Percentiles rank a stretch among this genome's conserved stretches.
phyloP scores from a whole-genome alignment of 1,140 invertebrate species.

The Atta cephalotes region DNA sequence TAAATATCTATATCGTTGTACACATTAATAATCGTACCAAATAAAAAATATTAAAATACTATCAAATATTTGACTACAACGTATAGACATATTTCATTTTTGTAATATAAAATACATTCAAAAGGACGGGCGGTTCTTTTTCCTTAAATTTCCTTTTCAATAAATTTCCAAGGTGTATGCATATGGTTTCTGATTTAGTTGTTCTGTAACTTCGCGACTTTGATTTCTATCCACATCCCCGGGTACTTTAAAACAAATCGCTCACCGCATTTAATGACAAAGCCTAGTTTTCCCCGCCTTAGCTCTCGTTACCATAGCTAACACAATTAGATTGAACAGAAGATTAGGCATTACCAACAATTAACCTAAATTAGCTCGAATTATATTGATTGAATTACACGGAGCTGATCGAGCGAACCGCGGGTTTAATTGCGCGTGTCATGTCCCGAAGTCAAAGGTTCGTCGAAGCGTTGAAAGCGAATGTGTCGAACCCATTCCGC shows the following conservation, averaged over 20 bases:
- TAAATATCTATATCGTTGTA: not conserved
- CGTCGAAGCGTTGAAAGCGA: conserved; percentile 28
- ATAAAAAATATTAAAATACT: not conserved
- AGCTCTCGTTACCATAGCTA: conserved; percentile 19
- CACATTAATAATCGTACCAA: not conserved
- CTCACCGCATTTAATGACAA: not conserved
- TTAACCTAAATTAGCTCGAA: conserved; percentile 69
- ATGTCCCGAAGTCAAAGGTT: conserved; percentile 52
- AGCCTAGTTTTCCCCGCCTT: not conserved
- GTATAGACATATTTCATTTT: not conserved
- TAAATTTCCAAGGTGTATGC: not conserved
- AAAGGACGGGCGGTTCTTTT: not conserved
- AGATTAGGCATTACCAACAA: conserved; percentile 63
- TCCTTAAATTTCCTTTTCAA: too few species aligned
- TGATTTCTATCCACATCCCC: not conserved
- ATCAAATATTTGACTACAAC: not conserved
- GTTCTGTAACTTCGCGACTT: too few species aligned
- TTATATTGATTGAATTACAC: conserved; percentile 74
- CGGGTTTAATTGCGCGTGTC: conserved; percentile 66
- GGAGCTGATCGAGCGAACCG: conserved; percentile 57
- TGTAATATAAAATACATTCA: not conserved
- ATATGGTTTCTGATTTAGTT: not conserved
- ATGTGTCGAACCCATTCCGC: not conserved
- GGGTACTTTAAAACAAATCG: not conserved
- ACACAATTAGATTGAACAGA: conserved; percentile 63